Conservation (phyloP, 1,140 invertebrate genomes). For the Diachasmimorpha longicaudata region DNA sequence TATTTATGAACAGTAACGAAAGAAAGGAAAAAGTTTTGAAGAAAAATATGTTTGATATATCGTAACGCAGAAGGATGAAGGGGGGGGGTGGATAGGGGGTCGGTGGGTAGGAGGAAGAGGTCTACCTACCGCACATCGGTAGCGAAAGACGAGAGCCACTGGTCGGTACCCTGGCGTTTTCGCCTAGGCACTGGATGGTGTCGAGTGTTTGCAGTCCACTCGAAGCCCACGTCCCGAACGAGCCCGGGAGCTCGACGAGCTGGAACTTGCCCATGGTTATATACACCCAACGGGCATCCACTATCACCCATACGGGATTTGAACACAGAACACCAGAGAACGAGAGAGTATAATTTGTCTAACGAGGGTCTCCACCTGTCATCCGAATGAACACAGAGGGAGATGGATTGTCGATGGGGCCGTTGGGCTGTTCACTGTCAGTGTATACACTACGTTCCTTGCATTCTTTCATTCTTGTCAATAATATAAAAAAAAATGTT, state of each 20-base stretch:
- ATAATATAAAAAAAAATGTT: background rate
- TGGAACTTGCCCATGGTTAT: slow-evolving; percentile 17
- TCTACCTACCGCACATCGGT: slow-evolving; percentile 27
- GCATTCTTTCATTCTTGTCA: background rate
- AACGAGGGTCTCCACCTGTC: slow-evolving; percentile 52
- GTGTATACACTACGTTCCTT: background rate
- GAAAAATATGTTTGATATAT: background rate
- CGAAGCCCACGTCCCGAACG: slow-evolving; percentile 49
- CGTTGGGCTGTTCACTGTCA: background rate
- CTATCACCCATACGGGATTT: slow-evolving; percentile 14
- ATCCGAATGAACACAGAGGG: slow-evolving; percentile 36
- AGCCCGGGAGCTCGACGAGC: slow-evolving; percentile 21
- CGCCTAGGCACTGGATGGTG: slow-evolving; percentile 28
- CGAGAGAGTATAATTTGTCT: slow-evolving; percentile 48
- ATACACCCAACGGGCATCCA: slow-evolving; percentile 21
- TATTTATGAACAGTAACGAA: background rate
- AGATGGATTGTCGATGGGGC: slow-evolving; percentile 36
- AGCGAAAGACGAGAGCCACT: slow-evolving; percentile 26
- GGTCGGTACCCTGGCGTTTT: slow-evolving; percentile 26
- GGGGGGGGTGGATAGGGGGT: too few relatives aligned
- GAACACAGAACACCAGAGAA: slow-evolving; percentile 26
- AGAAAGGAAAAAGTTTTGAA: background rate
- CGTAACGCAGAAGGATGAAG: background rate
- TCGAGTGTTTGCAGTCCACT: slow-evolving; percentile 56
- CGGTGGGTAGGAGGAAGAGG: too few relatives aligned